Evolutionary conservation across 2,113 vertebrate genomes (phyloP).

Genomic region (Festucalex cinctus): DNA sequence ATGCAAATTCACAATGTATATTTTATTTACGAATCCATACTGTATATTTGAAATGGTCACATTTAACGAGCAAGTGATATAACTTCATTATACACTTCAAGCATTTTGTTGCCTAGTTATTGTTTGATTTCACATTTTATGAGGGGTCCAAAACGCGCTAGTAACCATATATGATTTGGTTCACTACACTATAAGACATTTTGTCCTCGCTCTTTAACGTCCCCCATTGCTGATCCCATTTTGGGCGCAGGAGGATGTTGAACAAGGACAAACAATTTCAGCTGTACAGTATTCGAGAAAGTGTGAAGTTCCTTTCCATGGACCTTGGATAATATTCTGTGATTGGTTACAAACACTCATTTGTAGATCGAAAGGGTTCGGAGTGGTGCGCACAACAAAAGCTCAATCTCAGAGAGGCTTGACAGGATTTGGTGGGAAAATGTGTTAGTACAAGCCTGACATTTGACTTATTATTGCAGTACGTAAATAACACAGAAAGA

Average conservation of each 20-base stretch:
- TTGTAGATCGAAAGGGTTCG: constrained; percentile 10
- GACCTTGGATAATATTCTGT: constrained; percentile 13
- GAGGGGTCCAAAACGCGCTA: constrained; percentile 1
- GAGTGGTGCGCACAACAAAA: constrained; percentile 4
- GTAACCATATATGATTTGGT: neutral
- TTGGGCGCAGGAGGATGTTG: constrained; percentile 2
- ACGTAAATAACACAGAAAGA: neutral
- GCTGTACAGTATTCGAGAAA: constrained; percentile 14
- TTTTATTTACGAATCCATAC: constrained; percentile 13
- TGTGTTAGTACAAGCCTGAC: neutral
- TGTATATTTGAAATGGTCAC: neutral
- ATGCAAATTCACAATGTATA: constrained; percentile 22
- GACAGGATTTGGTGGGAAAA: constrained; percentile 21
- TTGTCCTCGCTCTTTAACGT: neutral
- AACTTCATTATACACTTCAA: constrained; percentile 5
- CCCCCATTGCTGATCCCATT: neutral
- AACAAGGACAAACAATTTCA: neutral
- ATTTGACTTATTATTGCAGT: constrained; percentile 8
- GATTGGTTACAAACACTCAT: constrained; percentile 17
- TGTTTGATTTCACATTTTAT: constrained; percentile 7
- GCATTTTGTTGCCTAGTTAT: constrained; percentile 9
- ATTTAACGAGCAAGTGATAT: constrained; percentile 6
- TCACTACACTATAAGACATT: neutral
- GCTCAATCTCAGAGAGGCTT: constrained; percentile 1
- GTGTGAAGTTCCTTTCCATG: constrained; percentile 11